Conservation (phyloP, 2,797 vertebrate genomes). For the Nyctalus aviator region DNA sequence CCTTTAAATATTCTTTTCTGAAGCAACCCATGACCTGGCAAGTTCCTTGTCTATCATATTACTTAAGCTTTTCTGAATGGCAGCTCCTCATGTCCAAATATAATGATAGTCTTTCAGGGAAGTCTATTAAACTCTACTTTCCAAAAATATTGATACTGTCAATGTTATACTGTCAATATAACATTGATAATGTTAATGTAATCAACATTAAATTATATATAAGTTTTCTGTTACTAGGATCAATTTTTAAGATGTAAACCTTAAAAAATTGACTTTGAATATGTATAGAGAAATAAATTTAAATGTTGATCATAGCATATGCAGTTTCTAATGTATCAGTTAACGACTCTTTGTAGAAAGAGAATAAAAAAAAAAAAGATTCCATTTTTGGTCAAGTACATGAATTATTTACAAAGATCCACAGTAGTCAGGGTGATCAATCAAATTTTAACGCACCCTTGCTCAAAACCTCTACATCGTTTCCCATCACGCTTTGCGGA, state of each 20-base stretch:
- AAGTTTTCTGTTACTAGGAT: background rate
- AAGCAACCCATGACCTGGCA: constrained; percentile 17
- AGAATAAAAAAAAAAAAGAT: background rate
- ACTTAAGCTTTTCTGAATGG: constrained; percentile 40
- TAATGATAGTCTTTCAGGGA: background rate
- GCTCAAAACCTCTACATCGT: constrained; percentile 6
- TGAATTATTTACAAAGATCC: constrained; percentile 45
- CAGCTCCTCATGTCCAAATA: background rate
- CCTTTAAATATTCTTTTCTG: constrained; percentile 30
- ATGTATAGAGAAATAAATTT: constrained; percentile 17
- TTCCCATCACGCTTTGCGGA: background rate
- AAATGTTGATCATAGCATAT: constrained; percentile 9
- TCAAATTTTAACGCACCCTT: constrained; percentile 38
- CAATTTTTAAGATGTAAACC: constrained; percentile 52
- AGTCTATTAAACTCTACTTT: constrained; percentile 9
- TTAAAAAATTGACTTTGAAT: background rate
- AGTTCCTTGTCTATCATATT: background rate
- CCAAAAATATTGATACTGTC: constrained; percentile 22
- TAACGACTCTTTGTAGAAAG: constrained; percentile 46
- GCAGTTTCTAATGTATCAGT: background rate
- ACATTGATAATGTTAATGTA: too few species aligned
- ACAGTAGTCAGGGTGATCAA: background rate
- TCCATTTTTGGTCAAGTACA: background rate
- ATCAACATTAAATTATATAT: background rate
- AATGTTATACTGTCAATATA: too few species aligned